These are phyloP conservation scores for Drosophila hydei DNA, from an alignment of 1,140 invertebrate genomes.

Conservation along the genomic window DNA sequence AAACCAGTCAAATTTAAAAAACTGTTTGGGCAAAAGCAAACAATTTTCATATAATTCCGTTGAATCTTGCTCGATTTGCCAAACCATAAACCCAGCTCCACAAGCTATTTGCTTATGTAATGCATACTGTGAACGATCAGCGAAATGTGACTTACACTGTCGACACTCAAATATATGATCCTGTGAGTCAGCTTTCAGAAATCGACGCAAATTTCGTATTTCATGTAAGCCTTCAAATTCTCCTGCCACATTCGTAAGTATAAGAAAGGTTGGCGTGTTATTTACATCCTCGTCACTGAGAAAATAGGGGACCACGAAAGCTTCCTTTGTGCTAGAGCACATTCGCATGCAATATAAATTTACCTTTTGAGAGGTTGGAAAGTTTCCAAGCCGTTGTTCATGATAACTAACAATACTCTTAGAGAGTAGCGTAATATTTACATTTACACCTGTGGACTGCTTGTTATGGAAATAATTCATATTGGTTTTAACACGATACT, in stretches of 20 bases:
- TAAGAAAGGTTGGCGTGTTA: constrained; percentile 56
- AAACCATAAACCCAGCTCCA: constrained; percentile 43
- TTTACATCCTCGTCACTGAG: constrained; percentile 41
- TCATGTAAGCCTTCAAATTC: constrained; percentile 44
- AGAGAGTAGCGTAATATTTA: constrained; percentile 13
- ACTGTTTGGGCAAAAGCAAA: constrained; percentile 46
- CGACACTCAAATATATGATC: constrained; percentile 53
- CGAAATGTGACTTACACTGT: constrained; percentile 48
- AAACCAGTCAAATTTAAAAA: constrained; percentile 60
- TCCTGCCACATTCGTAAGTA: constrained; percentile 54
- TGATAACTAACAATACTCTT: constrained; percentile 43
- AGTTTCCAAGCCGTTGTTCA: constrained; percentile 13
- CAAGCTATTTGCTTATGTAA: constrained; percentile 59
- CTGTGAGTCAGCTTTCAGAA: constrained; percentile 35
- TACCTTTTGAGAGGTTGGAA: constrained; percentile 34
- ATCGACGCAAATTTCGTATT: constrained; percentile 41
- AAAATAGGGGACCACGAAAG: constrained; percentile 57
- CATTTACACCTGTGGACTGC: not conserved
- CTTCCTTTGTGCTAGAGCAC: constrained; percentile 55
- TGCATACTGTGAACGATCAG: constrained; percentile 32
- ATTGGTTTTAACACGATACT: constrained; percentile 52
- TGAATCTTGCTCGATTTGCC: constrained; percentile 36
- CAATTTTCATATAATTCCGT: constrained; percentile 63
- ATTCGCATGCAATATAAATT: constrained; percentile 60
- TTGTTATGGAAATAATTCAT: not conserved